A percentile compares a stretch with the other conserved stretches of the same genome.
Conservation (phyloP, 2,888 invertebrate species). For the Hirtodrosophila cameraria region DNA sequence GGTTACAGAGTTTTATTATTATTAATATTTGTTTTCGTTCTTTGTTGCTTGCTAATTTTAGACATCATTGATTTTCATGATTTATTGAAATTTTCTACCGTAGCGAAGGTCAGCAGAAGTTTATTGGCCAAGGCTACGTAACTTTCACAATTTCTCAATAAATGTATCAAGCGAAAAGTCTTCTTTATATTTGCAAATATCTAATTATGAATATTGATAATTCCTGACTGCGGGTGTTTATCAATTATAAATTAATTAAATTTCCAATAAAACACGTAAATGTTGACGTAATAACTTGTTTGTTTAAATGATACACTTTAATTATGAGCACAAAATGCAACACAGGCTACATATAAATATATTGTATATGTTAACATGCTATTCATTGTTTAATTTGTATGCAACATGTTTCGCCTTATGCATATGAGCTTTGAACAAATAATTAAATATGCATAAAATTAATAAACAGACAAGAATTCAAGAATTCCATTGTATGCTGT, state of each 20-base stretch:
- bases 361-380: conserved; percentile 7
- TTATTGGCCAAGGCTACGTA: conserved; percentile 26
- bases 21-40: conserved; percentile 67
- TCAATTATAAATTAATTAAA: conserved; percentile 33
- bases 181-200: not conserved
- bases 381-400: conserved; percentile 17
- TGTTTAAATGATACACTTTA: conserved; percentile 21
- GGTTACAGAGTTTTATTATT: conserved; percentile 65
- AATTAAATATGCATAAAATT: conserved; percentile 9
- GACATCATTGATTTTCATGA: conserved; percentile 71
- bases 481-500: not conserved
- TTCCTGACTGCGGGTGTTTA: conserved; percentile 1
- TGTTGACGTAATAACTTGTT: conserved; percentile 17
- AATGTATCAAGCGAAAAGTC: no score
- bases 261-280: not conserved
- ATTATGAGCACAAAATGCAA: conserved; percentile 18
- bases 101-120: conserved; percentile 15
- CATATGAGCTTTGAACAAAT: conserved; percentile 9
- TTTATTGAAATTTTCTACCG: conserved; percentile 55
- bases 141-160: no score
- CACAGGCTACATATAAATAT: not conserved
- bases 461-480: not conserved
- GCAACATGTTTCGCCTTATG: conserved; percentile 9
- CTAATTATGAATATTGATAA: conserved; percentile 5
- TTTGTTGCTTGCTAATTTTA: conserved; percentile 66